phyloP scores from a whole-genome alignment of 64 coral and sea anemone species.

The Hydrozoanthus tunicans region DNA sequence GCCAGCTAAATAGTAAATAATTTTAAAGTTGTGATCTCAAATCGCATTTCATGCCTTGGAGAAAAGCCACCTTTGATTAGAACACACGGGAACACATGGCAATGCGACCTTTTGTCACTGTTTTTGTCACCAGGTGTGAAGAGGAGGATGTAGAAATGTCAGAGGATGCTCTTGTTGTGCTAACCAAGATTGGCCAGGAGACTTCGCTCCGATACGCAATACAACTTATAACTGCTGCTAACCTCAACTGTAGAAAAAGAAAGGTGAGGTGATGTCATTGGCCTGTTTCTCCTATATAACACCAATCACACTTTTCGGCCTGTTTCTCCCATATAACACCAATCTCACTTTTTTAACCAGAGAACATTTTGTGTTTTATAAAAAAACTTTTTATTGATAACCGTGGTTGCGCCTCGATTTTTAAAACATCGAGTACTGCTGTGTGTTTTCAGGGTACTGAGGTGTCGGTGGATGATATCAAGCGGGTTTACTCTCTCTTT shows the following conservation, averaged over 20 bases:
- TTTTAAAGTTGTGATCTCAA: too few species aligned
- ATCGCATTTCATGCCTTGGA: too few species aligned
- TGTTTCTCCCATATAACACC: too few species aligned
- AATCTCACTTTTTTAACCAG: neutral
- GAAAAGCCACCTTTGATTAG: too few species aligned
- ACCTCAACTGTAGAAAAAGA: constrained; percentile 84
- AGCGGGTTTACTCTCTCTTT: constrained; percentile 91
- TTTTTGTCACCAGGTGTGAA: constrained; percentile 76
- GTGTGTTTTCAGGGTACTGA: constrained; percentile 75
- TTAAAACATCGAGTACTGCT: too few species aligned
- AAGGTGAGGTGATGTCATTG: constrained; percentile 57
- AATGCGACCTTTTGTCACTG: neutral
- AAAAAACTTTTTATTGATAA: too few species aligned
- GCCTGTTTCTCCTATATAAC: too few species aligned
- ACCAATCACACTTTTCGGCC: too few species aligned
- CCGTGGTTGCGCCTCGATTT: too few species aligned
- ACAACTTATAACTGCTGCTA: constrained; percentile 90
- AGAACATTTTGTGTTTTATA: too few species aligned
- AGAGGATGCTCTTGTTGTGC: constrained; percentile 83
- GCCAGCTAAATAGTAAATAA: too few species aligned
- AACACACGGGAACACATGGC: neutral
- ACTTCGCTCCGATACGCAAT: constrained; percentile 97
- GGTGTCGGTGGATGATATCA: constrained; percentile 93
- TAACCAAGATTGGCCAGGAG: constrained; percentile 97
- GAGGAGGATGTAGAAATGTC: constrained; percentile 98